phyloP scores from a whole-genome alignment of 1,140 invertebrate species.

The Lasioglossum baleicum region DNA sequence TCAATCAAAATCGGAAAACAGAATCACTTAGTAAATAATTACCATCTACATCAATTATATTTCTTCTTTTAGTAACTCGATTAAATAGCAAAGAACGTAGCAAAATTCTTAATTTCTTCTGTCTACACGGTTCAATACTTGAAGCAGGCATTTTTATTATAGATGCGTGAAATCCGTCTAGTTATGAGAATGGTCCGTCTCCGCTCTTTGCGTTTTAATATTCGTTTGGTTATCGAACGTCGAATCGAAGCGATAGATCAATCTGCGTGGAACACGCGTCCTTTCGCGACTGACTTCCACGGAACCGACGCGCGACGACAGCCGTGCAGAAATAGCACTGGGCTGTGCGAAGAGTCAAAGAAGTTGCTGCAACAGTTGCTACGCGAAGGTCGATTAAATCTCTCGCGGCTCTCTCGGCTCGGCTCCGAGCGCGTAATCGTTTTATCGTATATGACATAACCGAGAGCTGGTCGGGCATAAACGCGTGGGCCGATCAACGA shows the following conservation, averaged over 20 bases:
- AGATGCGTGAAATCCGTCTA: too few species aligned
- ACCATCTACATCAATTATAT: too few species aligned
- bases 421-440: constrained; percentile 5
- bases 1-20: too few species aligned
- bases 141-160: too few species aligned
- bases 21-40: too few species aligned
- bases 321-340: constrained; percentile 4
- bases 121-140: too few species aligned
- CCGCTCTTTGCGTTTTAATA: too few species aligned
- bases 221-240: too few species aligned
- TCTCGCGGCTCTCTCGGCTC: not conserved
- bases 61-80: too few species aligned
- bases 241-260: not conserved
- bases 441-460: constrained; percentile 13
- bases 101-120: too few species aligned
- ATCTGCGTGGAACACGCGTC: not conserved
- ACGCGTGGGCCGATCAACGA: not conserved
- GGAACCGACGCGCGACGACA: not conserved
- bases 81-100: too few species aligned
- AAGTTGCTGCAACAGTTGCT: constrained; percentile 9
- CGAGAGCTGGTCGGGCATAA: not conserved
- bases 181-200: too few species aligned
- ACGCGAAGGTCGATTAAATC: constrained; percentile 17
- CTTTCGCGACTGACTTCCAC: not conserved
- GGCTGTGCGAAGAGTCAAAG: not conserved